phyloP scores from a whole-genome alignment of 2,888 invertebrate species.

The Pseudococcus viburni region DNA sequence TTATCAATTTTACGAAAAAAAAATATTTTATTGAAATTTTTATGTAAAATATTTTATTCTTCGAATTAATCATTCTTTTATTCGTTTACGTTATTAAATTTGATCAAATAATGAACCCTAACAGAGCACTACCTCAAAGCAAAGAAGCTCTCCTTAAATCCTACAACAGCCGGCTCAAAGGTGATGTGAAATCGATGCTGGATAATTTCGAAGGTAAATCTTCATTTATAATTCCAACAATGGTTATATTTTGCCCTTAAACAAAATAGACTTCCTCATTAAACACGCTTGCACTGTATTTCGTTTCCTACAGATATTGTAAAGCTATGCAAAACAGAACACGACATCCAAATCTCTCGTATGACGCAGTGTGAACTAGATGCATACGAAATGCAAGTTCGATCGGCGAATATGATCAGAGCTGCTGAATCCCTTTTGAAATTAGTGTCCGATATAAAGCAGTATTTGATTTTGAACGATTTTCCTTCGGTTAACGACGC shows the following conservation, averaged over 20 bases:
- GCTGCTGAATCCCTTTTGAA: conserved; percentile 98
- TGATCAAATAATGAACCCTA: conserved; percentile 69
- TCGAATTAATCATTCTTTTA: background rate
- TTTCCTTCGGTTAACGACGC: conserved; percentile 98
- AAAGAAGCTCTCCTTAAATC: conserved; percentile 96
- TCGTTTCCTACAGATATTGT: conserved; percentile 80
- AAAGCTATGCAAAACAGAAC: conserved; percentile 85
- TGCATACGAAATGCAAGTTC: conserved; percentile 96
- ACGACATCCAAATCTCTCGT: conserved; percentile 89
- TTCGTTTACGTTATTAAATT: background rate
- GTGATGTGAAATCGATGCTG: conserved; percentile 96
- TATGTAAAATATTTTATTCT: background rate
- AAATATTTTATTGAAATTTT: background rate
- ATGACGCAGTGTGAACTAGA: conserved; percentile 96
- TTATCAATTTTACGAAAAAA: background rate
- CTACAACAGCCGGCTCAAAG: conserved; percentile 93
- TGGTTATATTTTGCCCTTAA: too few species aligned
- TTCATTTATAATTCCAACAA: background rate
- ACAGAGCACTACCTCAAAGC: conserved; percentile 86
- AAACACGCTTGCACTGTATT: background rate
- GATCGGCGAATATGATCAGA: conserved; percentile 96
- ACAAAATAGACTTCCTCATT: background rate
- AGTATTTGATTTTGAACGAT: conserved; percentile 97
- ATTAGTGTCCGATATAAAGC: conserved; percentile 96
- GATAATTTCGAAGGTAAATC: conserved; percentile 93